Evolutionary conservation across 2,888 invertebrate species (phyloP), one percentile per base, ranked within the genome.

Genomic region (Chesias legatella): DNA sequence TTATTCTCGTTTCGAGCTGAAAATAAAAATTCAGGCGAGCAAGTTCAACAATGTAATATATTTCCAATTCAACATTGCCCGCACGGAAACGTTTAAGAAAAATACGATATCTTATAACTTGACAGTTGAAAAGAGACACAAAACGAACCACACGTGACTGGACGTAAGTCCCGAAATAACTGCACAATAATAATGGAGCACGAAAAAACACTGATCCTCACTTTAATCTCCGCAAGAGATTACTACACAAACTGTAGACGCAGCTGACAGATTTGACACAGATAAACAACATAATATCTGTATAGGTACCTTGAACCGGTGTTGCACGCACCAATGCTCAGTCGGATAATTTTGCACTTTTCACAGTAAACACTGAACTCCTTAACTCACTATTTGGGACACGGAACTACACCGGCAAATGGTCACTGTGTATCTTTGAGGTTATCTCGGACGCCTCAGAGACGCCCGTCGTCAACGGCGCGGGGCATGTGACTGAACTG

Each of bases 401-500:
- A 70, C 65, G 54, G 35, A 45, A 46, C 43, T 24, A 41, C 33
- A 52, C 56, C 51, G 34, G 26, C 30, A 41, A 33, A 38, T 27
- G 47, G 50, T 52, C 44, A 47, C 44, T 38, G 22, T 33, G 26
- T 35, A 39, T 42, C 34, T 29, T 6, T 36, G 22, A 48, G 51
- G 29, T 46, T 32, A 48, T 25, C 45, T 52, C 29, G 53, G 42
- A 55, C 48, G 53, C 47, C 49, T 51, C 53, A 43, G 52, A 59
- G 62, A 57, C 75, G 67, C 60, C 74, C 68, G 62, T 39, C 63
- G 47, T 36, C 61, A 52, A 49, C 66, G 71, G 61, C 73, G 73
- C 68, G 67, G 65, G 64, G 65, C 67, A 66, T 70, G 76, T 72
- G 73, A 81, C 82, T 53, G 49, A 22, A 20, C 17, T 27, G 27